phyloP scores from a whole-genome alignment of 2,888 invertebrate species.

The Leptinotarsa haldemani region DNA sequence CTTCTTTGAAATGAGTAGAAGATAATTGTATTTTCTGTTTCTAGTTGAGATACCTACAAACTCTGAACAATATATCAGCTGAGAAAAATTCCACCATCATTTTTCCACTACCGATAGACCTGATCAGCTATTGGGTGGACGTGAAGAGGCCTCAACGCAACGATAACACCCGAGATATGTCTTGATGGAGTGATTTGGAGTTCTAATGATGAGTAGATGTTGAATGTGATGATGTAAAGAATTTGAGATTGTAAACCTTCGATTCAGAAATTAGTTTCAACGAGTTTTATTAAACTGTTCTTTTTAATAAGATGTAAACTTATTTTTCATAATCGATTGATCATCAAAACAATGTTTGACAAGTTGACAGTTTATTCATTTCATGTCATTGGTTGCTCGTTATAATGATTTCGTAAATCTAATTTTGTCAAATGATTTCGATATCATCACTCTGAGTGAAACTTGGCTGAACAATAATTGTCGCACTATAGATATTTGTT shows the following conservation, averaged over 20 bases:
- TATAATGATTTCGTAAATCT: too few relatives aligned
- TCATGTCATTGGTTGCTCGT: too few relatives aligned
- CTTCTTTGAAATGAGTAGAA: neutral
- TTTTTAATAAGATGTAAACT: too few relatives aligned
- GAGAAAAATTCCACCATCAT: constrained; percentile 96
- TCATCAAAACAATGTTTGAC: too few relatives aligned
- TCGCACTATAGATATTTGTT: too few relatives aligned
- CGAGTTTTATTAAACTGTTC: too few relatives aligned
- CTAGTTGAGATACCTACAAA: constrained; percentile 88
- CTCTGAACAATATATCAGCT: constrained; percentile 89
- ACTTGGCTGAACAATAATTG: too few relatives aligned
- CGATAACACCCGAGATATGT: constrained; percentile 14
- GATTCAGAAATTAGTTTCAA: too few relatives aligned
- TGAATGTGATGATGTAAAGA: neutral
- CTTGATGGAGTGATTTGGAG: neutral
- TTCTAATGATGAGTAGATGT: neutral
- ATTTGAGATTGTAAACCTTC: neutral
- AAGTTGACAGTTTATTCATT: too few relatives aligned
- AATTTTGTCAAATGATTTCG: too few relatives aligned
- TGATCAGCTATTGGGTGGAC: constrained; percentile 65
- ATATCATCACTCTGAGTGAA: too few relatives aligned
- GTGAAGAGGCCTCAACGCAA: constrained; percentile 31
- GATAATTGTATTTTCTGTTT: constrained; percentile 55
- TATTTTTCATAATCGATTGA: too few relatives aligned
- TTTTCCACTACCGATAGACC: constrained; percentile 91